Conservation (phyloP, 2,797 vertebrate species). For the Ctenochaetus hawaiiensis region DNA sequence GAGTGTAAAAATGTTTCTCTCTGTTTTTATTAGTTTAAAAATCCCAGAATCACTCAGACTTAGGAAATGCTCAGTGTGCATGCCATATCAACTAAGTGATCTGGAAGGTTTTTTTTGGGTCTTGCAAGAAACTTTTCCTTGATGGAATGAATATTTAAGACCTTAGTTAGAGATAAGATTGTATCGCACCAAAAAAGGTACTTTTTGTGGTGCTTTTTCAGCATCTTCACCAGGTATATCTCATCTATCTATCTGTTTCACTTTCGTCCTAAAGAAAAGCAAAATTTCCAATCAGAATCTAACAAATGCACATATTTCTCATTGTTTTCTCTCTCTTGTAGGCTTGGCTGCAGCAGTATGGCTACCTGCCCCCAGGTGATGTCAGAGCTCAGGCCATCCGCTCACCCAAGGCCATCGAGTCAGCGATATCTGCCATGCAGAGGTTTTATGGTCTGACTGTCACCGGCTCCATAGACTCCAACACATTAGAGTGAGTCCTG, state of each 20-base stretch:
- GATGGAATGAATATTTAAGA: no score
- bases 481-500: conserved; percentile 88
- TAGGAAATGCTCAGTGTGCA: not conserved
- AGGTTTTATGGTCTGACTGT: conserved; percentile 91
- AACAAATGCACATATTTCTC: not conserved
- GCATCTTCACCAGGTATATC: not conserved
- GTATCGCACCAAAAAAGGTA: no score
- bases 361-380: conserved; percentile 93
- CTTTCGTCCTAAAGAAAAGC: not conserved
- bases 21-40: not conserved
- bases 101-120: not conserved
- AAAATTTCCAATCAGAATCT: not conserved
- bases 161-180: no score
- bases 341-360: conserved; percentile 95
- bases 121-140: no score
- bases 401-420: conserved; percentile 87
- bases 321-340: conserved; percentile 56
- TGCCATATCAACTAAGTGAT: not conserved
- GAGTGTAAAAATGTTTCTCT: not conserved
- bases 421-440: conserved; percentile 92
- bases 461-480: conserved; percentile 87
- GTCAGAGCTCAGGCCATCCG: conserved; percentile 90
- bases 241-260: not conserved
- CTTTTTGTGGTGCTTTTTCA: no score
- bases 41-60: not conserved